These are phyloP conservation scores for Camponotus vicinus DNA, from an alignment of 1,140 invertebrate species.

Conservation along the genomic window DNA sequence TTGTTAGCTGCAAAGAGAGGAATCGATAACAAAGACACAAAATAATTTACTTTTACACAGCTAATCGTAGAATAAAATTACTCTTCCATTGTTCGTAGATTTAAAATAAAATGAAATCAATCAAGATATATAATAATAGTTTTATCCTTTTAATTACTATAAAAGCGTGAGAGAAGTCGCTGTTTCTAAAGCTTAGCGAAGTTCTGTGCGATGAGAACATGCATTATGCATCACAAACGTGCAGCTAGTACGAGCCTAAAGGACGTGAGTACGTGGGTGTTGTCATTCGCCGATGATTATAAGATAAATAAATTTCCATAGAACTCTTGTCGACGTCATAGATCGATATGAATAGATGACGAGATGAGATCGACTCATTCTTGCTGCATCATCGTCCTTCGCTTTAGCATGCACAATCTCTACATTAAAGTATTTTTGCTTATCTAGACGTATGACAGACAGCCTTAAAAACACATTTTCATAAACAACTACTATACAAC, in stretches of 20 bases:
- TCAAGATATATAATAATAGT: not conserved
- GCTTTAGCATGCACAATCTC: constrained; percentile 8
- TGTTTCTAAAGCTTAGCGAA: not conserved
- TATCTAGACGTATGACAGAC: constrained; percentile 19
- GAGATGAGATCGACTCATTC: constrained; percentile 49
- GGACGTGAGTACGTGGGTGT: constrained; percentile 52
- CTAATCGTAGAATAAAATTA: not conserved
- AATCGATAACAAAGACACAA: not conserved
- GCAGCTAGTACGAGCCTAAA: constrained; percentile 18
- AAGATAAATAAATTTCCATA: constrained; percentile 62
- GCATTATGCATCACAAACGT: not conserved
- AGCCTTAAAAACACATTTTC: constrained; percentile 28
- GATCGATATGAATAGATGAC: constrained; percentile 57
- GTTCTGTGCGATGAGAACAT: constrained; percentile 8
- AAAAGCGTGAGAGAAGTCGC: not conserved
- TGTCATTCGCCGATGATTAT: constrained; percentile 35
- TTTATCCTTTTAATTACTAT: not conserved
- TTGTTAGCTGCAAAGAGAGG: constrained; percentile 22
- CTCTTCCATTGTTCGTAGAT: too few relatives aligned
- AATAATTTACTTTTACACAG: too few relatives aligned
- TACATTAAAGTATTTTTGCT: constrained; percentile 40
- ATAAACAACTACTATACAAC: not conserved
- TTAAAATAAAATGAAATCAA: too few relatives aligned
- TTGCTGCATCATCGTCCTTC: constrained; percentile 39
- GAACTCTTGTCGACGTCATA: constrained; percentile 32